Conservation (phyloP, 2,113 vertebrate species). For the Centropus unirufus region DNA sequence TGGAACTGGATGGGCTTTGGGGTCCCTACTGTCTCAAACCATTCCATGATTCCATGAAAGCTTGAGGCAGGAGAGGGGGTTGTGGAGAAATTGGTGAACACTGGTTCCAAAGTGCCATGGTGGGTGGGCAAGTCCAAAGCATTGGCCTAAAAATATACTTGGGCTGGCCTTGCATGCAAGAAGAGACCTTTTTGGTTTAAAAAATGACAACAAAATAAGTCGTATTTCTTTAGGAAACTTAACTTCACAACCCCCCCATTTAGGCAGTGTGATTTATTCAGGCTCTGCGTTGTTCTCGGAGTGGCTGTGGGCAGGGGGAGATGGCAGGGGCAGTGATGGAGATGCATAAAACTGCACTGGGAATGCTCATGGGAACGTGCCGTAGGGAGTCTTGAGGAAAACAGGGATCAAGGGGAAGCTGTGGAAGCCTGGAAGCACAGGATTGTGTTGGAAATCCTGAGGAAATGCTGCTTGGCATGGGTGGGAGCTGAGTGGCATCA, state of each 20-base stretch:
- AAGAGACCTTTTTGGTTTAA: not conserved
- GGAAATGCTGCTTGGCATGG: not conserved
- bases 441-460: not conserved
- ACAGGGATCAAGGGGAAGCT: not conserved
- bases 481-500: fast-evolving
- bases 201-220: not conserved
- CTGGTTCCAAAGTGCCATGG: not conserved
- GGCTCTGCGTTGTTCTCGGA: not conserved
- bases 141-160: not conserved
- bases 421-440: not conserved
- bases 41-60: not conserved
- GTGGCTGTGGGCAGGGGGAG: not conserved
- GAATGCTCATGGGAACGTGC: fast-evolving
- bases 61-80: not conserved
- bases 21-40: too few species aligned
- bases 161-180: not conserved
- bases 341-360: not conserved
- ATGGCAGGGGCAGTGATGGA: fast-evolving
- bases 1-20: too few species aligned
- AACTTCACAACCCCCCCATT: not conserved
- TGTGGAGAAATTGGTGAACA: not conserved
- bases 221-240: not conserved
- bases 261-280: not conserved
- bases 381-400: fast-evolving
- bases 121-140: not conserved